phyloP scores from a whole-genome alignment of 2,113 vertebrate genomes.

The Dromaius novaehollandiae region DNA sequence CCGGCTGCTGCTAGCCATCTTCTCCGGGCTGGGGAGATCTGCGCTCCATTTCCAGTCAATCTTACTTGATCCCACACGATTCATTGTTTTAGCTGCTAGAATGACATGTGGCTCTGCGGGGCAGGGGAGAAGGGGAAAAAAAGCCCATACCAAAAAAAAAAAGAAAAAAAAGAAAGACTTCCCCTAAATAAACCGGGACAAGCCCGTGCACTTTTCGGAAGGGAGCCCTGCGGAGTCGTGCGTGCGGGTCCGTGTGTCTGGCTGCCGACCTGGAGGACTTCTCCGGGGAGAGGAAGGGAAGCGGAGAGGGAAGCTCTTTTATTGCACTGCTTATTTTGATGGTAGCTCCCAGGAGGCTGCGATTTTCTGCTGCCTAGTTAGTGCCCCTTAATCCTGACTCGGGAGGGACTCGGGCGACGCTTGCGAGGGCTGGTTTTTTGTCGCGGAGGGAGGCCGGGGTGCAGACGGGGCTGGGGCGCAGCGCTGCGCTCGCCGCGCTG shows the following conservation, averaged over 20 bases:
- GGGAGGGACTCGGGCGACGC: neutral
- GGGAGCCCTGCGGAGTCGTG: neutral
- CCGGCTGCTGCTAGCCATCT: neutral
- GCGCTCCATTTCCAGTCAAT: constrained; percentile 1
- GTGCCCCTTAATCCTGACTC: constrained; percentile 56
- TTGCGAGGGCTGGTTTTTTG: constrained; percentile 25
- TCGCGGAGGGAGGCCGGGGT: neutral
- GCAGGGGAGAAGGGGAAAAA: neutral
- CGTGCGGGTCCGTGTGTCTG: neutral
- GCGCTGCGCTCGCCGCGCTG: neutral
- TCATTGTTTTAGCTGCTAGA: constrained; percentile 46
- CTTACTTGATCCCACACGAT: neutral
- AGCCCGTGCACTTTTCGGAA: neutral
- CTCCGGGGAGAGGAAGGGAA: constrained; percentile 22
- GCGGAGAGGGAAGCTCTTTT: constrained; percentile 4
- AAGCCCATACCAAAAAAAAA: neutral
- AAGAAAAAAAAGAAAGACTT: neutral
- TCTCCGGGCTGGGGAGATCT: neutral
- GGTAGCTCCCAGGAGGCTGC: constrained; percentile 38
- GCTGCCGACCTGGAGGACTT: constrained; percentile 25
- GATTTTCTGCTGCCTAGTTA: constrained; percentile 56
- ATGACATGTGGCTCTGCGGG: constrained; percentile 22
- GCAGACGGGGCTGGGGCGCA: neutral
- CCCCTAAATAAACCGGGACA: neutral
- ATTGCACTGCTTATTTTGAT: constrained; percentile 44